Percentiles rank a stretch among this genome's conserved stretches.
phyloP scores from a whole-genome alignment of 2,113 vertebrate species.

The Chaetops frenatus region DNA sequence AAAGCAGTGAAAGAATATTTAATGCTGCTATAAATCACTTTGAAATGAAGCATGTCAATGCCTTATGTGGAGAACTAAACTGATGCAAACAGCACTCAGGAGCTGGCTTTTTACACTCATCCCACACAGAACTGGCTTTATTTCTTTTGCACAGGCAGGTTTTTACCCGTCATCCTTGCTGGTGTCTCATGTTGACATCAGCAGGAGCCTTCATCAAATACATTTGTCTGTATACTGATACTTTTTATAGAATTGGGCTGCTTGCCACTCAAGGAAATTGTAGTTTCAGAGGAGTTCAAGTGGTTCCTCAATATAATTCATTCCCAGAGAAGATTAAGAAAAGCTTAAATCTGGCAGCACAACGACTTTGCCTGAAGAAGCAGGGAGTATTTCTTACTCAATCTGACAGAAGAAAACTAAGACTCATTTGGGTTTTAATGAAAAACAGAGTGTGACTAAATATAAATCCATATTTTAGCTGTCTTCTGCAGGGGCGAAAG shows the following conservation, averaged over 20 bases:
- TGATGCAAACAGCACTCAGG: neutral
- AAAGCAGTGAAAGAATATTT: neutral
- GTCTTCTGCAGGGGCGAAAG: neutral
- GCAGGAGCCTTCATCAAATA: slow-evolving; percentile 10
- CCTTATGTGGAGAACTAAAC: neutral
- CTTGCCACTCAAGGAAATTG: neutral
- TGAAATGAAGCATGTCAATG: neutral
- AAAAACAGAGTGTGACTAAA: slow-evolving; percentile 4
- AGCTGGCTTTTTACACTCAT: neutral
- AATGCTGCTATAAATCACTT: neutral
- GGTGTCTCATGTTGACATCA: neutral
- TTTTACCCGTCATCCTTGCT: neutral
- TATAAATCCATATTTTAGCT: neutral
- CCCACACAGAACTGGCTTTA: neutral
- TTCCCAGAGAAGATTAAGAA: slow-evolving; percentile 40
- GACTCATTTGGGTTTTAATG: neutral
- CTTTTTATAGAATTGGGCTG: slow-evolving; percentile 17
- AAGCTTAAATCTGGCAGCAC: slow-evolving; percentile 23
- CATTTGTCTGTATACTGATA: neutral
- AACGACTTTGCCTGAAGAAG: neutral
- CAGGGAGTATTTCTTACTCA: neutral
- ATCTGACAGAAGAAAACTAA: neutral
- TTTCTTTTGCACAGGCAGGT: neutral
- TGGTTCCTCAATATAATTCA: neutral
- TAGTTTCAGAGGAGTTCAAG: slow-evolving; percentile 18